Evolutionary conservation across 2,888 invertebrate genomes (phyloP), one percentile per base, ranked within the genome.

Genomic region (Cosmorhoe ocellata): DNA sequence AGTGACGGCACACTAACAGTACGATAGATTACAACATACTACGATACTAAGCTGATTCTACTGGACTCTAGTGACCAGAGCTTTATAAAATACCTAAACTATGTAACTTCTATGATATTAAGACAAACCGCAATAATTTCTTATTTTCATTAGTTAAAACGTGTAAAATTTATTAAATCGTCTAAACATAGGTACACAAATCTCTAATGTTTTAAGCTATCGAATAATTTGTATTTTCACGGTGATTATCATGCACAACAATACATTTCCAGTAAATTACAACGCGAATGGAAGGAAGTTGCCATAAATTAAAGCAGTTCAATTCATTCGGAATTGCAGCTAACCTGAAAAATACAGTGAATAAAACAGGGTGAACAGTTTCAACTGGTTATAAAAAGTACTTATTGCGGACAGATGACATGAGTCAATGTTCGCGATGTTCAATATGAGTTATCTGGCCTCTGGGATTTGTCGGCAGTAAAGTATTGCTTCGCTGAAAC

Each of bases 381-480:
- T 34, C 34, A 31, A 39, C 43, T 34, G 41, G 37, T 30, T 46
- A 36, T 31, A 45, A 37, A 43, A 51, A 46, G 32, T 45, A 14
- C 28, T 46, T 40, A 46, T 41, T 37, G 27, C 32, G 13, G 10
- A n/a, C 31, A 43, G 46, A 22, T 43, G 50, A 43, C 34, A 46
- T 34, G 30, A 33, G 13, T 30, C 30, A 45, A 42, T 34, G 28
- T 12, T 7, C 26, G 9, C 24, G 32, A n/a, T 34, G 52, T 48
- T 44, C 33, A 32, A 37, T 47, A 47, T 48, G 43, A 52, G 31
- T 52, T 40, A 39, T 52, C 47, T 34, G 31, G 12, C 52, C 52
- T 14, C 18, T 36, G 53, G 48, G 53, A 53, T 26, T 34, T 38
- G 12, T 14, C 13, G 7, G 34, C 36, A 39, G 44, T 30, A 41